These are phyloP conservation scores for Cheumatopsyche charites DNA, from an alignment of 1,140 invertebrate genomes.

Conservation along the genomic window DNA sequence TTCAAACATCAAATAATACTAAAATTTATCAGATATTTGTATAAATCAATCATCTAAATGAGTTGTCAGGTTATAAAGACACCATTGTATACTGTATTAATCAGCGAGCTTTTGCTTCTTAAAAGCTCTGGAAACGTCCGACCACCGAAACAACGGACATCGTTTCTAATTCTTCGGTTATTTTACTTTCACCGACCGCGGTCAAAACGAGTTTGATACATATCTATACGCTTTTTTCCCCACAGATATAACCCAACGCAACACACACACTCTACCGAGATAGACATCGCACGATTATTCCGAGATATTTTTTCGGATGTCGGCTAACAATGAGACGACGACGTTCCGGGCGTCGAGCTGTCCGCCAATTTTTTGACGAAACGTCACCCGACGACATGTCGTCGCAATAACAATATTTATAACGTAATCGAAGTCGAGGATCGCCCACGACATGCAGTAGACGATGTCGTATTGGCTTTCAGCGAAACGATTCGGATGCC, in stretches of 20 bases:
- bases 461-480: background rate
- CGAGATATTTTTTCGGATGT: background rate
- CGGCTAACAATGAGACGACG: background rate
- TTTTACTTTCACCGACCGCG: constrained; percentile 24
- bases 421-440: background rate
- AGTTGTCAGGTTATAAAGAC: no score
- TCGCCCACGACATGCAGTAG: background rate
- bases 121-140: no score
- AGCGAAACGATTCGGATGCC: background rate
- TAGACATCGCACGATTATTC: background rate
- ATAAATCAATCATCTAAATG: no score
- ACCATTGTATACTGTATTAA: no score
- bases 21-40: no score
- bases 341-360: background rate
- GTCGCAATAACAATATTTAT: constrained; percentile 16
- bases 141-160: no score
- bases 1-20: no score
- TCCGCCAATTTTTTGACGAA: constrained; percentile 9
- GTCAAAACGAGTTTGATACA: constrained; percentile 20
- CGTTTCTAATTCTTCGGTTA: background rate
- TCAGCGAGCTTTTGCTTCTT: no score
- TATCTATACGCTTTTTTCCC: no score
- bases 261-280: background rate
- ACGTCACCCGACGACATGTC: background rate
- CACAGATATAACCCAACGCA: no score